A percentile compares a stretch with the other conserved stretches of the same genome.
These are phyloP conservation scores for Neogobius melanostomus DNA, from an alignment of 2,113 vertebrate species.

Conservation along the genomic window DNA sequence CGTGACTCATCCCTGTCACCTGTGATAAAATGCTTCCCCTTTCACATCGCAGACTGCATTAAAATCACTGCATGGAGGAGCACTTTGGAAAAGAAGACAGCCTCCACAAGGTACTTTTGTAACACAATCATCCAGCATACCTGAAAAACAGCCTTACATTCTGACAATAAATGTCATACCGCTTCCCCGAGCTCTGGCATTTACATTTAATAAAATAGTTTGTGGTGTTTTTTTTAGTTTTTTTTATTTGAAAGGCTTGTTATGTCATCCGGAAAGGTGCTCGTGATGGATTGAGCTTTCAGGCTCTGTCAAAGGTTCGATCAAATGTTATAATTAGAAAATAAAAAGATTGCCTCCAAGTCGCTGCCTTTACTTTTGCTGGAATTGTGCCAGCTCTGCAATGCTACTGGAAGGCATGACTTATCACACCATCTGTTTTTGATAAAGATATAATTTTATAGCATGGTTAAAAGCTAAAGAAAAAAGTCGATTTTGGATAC, in stretches of 20 bases:
- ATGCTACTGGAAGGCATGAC: no score
- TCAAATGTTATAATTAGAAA: not conserved
- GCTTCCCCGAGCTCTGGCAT: not conserved
- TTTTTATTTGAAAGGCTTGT: not conserved
- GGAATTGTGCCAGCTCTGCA: no score
- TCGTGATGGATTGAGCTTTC: not conserved
- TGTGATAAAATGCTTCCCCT: conserved; percentile 1
- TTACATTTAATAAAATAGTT: not conserved
- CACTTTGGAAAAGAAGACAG: not conserved
- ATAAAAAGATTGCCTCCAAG: not conserved
- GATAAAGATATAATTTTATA: no score
- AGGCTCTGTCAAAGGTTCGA: not conserved
- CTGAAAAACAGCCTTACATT: not conserved
- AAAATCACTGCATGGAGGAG: not conserved
- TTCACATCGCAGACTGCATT: not conserved
- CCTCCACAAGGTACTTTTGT: not conserved
- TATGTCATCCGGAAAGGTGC: not conserved
- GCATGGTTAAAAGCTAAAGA: no score
- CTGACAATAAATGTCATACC: not conserved
- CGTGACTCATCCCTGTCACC: not conserved
- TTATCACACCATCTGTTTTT: no score
- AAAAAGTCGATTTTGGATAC: no score
- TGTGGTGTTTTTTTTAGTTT: not conserved
- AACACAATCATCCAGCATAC: not conserved
- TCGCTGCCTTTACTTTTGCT: no score